Base-by-base conservation (phyloP, 2,888 invertebrate genomes). In the Lasiommata megera region DNA sequence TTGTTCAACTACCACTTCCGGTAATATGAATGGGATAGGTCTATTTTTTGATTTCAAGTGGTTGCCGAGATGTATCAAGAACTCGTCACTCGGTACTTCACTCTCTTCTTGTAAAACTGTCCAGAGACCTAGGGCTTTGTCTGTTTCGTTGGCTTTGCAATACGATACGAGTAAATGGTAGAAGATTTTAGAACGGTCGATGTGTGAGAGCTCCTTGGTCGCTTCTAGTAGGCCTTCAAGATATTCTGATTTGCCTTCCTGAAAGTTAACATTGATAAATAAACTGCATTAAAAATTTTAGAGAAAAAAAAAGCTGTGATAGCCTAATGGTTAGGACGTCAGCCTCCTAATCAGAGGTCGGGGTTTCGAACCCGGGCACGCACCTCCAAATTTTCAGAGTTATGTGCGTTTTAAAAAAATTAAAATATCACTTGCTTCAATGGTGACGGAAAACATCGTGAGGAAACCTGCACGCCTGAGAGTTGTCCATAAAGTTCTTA, bases 41-140 rank as follows among this genome's bases (percentile, higher is more conserved):
- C 92, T 79, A 28, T 93, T 92, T 66, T 95, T 93, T 7, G 91
- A 85, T 67, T 91, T 84, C 16, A 97, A 88, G 71, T 95, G 93
- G 11, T 91, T 87, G 0, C 94, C 95, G 17, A 97, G 89, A 43
- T 89, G 87, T 0, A 71, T 60, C 0, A 97, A 86, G 76, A 97
- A 96, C 17, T 91, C 82, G 23, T 94, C 93, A 23, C 92, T 93
- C 0, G 97, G 95, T 14, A 93, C 80, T 57, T 96, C 87, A 62
- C 94, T 93, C 73, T 97, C 96, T 76, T 97, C 97, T 81, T 97
- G 97, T 86, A 97, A 93, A 70, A 94, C 87, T 0, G 95, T 96
- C 96, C 97, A 97, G 3, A 97, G 84, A 0, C 93, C 93, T 8
- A 96, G 73, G 0, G 96, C 96, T 77, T 96, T 95, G 47, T 96